Percentiles rank a stretch among this genome's conserved stretches.
phyloP scores from a whole-genome alignment of 2,888 invertebrate genomes.

The Tanytarsus gracilentus region DNA sequence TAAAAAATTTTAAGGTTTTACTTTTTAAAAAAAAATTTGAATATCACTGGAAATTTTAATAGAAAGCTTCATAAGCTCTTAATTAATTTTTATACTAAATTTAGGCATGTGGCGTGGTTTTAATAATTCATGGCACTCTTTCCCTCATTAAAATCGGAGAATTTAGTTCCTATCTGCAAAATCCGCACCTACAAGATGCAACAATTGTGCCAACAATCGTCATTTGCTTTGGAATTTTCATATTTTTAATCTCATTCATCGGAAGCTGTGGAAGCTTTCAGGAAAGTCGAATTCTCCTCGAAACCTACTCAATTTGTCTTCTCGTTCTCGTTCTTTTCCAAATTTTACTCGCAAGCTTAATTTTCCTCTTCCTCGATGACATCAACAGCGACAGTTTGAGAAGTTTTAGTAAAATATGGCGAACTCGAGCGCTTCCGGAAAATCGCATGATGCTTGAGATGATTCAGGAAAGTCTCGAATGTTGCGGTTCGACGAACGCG shows the following conservation, averaged over 20 bases:
- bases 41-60: background rate
- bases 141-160: background rate
- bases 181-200: constrained; percentile 3
- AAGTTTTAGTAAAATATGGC: constrained; percentile 17
- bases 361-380: constrained; percentile 12
- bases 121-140: constrained; percentile 4
- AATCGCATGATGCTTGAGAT: background rate
- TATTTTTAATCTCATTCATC: constrained; percentile 18
- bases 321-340: constrained; percentile 8
- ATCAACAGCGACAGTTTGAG: background rate
- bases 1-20: background rate
- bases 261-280: constrained; percentile 12
- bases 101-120: constrained; percentile 12
- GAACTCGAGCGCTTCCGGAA: background rate
- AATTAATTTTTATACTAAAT: background rate
- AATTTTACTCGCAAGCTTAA: background rate
- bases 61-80: background rate
- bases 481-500: constrained; percentile 1
- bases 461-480: constrained; percentile 17
- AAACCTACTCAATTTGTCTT: constrained; percentile 13
- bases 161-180: background rate
- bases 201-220: constrained; percentile 6
- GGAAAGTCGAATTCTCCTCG: background rate
- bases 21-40: background rate
- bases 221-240: constrained; percentile 7